phyloP scores from a whole-genome alignment of 2,113 vertebrate species.

The Chroicocephalus ridibundus region DNA sequence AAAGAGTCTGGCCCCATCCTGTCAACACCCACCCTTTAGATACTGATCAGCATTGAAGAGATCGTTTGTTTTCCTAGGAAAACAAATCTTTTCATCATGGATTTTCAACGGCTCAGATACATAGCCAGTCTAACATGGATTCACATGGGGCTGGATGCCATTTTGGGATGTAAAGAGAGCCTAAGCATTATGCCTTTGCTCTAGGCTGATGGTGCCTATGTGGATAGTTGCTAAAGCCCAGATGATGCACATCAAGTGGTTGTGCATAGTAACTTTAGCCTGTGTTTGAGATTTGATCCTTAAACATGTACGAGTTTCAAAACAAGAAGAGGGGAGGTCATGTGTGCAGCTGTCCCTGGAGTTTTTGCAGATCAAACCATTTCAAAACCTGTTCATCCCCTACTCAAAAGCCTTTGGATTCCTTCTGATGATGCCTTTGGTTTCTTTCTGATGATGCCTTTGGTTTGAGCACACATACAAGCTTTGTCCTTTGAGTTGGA shows the following conservation, averaged over 20 bases:
- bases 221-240: background rate
- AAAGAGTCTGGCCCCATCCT: background rate
- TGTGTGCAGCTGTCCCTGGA: background rate
- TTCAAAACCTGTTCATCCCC: background rate
- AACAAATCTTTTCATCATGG: background rate
- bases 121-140: background rate
- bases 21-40: background rate
- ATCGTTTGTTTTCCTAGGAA: background rate
- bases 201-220: background rate
- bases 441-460: background rate
- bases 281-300: background rate
- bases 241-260: background rate
- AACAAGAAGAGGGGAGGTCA: background rate
- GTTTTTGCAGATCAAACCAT: background rate
- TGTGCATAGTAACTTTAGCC: background rate
- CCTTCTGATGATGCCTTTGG: accelerated
- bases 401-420: background rate
- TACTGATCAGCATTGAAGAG: background rate
- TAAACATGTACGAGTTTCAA: background rate
- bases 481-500: background rate
- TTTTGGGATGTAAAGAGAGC: background rate
- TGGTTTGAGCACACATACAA: background rate
- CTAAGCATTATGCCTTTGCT: background rate
- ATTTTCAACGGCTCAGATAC: background rate
- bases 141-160: background rate